Base-by-base conservation (phyloP, 2,797 vertebrate species). In the Syngnathus acus region DNA sequence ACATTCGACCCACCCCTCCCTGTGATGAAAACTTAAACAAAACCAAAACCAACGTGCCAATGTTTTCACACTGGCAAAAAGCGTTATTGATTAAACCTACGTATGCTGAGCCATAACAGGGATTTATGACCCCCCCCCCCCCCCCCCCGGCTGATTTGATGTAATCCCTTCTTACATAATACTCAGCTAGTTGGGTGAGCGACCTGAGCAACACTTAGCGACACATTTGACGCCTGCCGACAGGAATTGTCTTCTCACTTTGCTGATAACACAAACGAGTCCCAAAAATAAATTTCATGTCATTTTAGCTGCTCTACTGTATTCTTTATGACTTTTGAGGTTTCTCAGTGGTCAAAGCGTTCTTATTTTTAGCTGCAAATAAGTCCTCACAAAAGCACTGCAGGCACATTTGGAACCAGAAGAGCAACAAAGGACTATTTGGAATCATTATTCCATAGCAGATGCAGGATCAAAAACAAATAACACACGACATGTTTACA, bases 121-220 rank as follows among this genome's bases (percentile, higher is more conserved):
- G 32, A 32, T 32, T 2, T 4, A 32, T 32, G 32, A 3, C 26
- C 1, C 26, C 32, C 32, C 32, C 67, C 26, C 32, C 32, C 32
- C 67, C 71, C 70, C 69, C 66, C 64, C 67, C 74, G 54, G 71
- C 67, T 68, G 68, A 73, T 69, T 68, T 89, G 87, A 87, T 32
- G 59, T 87, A 88, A 89, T 77, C 72, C 45, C 62, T 32, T 62
- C 66, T 90, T 89, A 89, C 75, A 79, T 79, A 90, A 90, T 81
- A 72, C 70, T 7, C 3, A 45, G 54, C 65, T n/a, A 17, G 59
- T 64, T 13, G 17, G 61, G 76, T 66, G 50, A 58, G 65, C 63
- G 77, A 81, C 77, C 67, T 72, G 68, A 68, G 71, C 23, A 47
- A 72, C 72, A 53, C 60, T 9, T 51, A 9, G 17, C 63, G 62